phyloP scores from a whole-genome alignment of 2,888 invertebrate species.

The Pseudococcus viburni region DNA sequence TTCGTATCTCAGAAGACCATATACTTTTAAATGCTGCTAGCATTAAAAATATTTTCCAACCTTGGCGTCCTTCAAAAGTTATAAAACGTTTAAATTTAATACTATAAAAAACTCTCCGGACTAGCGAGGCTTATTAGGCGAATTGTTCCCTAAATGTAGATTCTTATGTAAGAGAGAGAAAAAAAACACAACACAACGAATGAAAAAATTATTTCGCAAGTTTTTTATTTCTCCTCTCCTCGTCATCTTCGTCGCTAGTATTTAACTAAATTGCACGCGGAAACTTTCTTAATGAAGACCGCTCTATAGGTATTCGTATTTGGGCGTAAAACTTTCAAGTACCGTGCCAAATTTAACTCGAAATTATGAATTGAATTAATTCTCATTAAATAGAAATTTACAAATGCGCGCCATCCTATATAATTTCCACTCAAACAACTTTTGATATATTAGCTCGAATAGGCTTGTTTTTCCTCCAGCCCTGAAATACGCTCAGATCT shows the following conservation, averaged over 20 bases:
- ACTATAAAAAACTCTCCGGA: neutral
- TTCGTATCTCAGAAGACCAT: conserved; percentile 7
- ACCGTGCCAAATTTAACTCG: conserved; percentile 48
- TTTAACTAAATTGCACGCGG: conserved; percentile 36
- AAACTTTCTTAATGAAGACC: conserved; percentile 55
- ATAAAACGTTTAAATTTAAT: conserved; percentile 49
- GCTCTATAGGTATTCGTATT: conserved; percentile 22
- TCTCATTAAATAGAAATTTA: conserved; percentile 58
- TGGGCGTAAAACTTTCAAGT: conserved; percentile 44
- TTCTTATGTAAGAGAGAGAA: neutral
- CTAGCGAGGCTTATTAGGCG: conserved; percentile 36
- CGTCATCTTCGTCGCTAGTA: neutral
- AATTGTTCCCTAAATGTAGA: conserved; percentile 51
- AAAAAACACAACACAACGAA: neutral
- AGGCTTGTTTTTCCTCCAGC: conserved; percentile 21
- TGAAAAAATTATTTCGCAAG: conserved; percentile 38
- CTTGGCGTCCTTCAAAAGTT: conserved; percentile 20
- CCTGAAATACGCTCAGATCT: conserved; percentile 3
- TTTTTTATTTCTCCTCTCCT: neutral
- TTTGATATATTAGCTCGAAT: conserved; percentile 49
- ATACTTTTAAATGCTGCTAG: conserved; percentile 3
- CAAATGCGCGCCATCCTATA: conserved; percentile 33
- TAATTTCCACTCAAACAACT: conserved; percentile 49
- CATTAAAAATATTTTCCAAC: neutral
- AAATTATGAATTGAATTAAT: conserved; percentile 58